These are phyloP conservation scores for Athripsodes cinereus DNA, from an alignment of 2,888 invertebrate species.

Conservation along the genomic window DNA sequence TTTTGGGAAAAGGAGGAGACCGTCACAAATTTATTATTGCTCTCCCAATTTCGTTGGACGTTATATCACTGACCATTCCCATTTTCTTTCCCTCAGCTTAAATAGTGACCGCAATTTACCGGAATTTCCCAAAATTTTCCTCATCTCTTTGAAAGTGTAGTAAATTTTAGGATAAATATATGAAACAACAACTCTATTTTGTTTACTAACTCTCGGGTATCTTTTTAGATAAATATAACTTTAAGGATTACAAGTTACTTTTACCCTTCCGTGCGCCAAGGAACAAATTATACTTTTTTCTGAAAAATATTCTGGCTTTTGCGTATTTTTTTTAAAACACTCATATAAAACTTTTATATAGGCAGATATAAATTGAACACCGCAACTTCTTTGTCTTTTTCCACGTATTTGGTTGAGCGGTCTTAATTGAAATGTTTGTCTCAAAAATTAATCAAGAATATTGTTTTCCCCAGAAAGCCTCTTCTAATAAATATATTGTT, in stretches of 20 bases:
- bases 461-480: background rate
- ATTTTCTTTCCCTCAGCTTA: conserved; percentile 17
- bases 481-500: background rate
- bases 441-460: background rate
- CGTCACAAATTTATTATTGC: too few relatives aligned
- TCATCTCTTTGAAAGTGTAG: conserved; percentile 2
- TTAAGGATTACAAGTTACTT: too few relatives aligned
- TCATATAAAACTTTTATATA: too few relatives aligned
- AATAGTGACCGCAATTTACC: conserved; percentile 26
- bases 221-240: background rate
- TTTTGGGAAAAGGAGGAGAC: too few relatives aligned
- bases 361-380: too few relatives aligned
- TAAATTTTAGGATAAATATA: conserved; percentile 3
- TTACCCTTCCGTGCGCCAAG: too few relatives aligned
- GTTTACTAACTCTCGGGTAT: background rate
- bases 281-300: too few relatives aligned
- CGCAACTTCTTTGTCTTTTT: too few relatives aligned
- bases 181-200: conserved; percentile 5
- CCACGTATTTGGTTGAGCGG: too few relatives aligned
- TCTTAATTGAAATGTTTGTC: background rate
- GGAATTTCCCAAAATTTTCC: conserved; percentile 13
- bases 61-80: conserved; percentile 26
- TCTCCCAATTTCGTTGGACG: conserved; percentile 21
- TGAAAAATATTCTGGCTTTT: too few relatives aligned
- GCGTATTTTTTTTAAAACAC: too few relatives aligned